A percentile compares a stretch with the other conserved stretches of the same genome.
Conservation (phyloP, 2,888 invertebrate species). For the Apodemia hepburni region DNA sequence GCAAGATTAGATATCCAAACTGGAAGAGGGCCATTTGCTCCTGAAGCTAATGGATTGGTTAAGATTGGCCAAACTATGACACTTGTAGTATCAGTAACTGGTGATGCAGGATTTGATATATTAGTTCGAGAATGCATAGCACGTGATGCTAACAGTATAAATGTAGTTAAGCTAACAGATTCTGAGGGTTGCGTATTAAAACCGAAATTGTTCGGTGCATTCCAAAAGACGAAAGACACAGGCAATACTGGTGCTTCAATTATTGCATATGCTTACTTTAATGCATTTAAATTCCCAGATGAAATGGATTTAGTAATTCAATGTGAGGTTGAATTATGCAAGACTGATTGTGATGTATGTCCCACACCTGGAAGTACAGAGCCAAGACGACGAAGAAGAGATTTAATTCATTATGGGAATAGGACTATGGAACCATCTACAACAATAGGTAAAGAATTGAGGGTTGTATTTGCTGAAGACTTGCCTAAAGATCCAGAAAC, state of each 20-base stretch:
- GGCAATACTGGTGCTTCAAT: conserved; percentile 86
- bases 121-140: conserved; percentile 89
- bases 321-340: conserved; percentile 90
- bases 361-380: conserved; percentile 82
- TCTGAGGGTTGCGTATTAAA: conserved; percentile 88
- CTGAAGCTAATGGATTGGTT: conserved; percentile 87
- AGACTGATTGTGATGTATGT: conserved; percentile 88
- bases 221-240: conserved; percentile 89
- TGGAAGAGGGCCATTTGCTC: conserved; percentile 89
- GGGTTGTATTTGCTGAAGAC: conserved; percentile 86
- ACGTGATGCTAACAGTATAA: conserved; percentile 83
- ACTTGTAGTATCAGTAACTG: conserved; percentile 88
- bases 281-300: conserved; percentile 91
- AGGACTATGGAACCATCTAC: conserved; percentile 79
- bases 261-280: conserved; percentile 89
- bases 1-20: conserved; percentile 88
- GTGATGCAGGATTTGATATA: conserved; percentile 89
- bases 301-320: conserved; percentile 91
- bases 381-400: conserved; percentile 65
- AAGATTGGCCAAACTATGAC: conserved; percentile 92
- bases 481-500: conserved; percentile 70
- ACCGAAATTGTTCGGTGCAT: conserved; percentile 89
- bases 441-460: conserved; percentile 82
- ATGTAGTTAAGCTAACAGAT: conserved; percentile 86
- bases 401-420: conserved; percentile 66